Percentiles rank a stretch among this genome's conserved stretches.
phyloP scores from a whole-genome alignment of 2,797 vertebrate genomes.

The Ptychadena robeensis region DNA sequence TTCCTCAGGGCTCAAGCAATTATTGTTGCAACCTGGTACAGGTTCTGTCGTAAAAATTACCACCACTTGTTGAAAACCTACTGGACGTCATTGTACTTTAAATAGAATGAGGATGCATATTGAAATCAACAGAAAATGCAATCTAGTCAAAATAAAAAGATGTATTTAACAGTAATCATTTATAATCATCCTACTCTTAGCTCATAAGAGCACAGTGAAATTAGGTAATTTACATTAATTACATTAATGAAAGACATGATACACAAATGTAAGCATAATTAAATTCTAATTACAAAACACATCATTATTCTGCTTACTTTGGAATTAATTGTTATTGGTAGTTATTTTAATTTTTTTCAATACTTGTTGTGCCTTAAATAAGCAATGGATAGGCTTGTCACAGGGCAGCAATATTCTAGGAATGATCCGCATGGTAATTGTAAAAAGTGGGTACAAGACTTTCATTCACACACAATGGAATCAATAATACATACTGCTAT shows the following conservation, averaged over 20 bases:
- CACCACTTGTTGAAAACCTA: slow-evolving; percentile 60
- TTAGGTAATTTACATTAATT: neutral
- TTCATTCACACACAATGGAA: too few species aligned
- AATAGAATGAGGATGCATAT: neutral
- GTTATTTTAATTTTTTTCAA: too few species aligned
- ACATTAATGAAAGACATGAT: neutral
- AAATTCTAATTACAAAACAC: neutral
- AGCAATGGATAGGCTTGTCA: too few species aligned
- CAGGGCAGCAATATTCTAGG: too few species aligned
- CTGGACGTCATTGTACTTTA: slow-evolving; percentile 4
- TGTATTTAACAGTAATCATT: neutral
- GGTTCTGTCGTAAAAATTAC: slow-evolving; percentile 66
- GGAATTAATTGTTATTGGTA: neutral
- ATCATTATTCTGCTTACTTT: neutral
- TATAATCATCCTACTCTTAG: neutral
- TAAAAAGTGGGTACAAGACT: too few species aligned
- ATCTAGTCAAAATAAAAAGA: neutral
- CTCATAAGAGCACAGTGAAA: neutral
- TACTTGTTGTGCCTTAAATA: too few species aligned
- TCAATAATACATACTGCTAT: too few species aligned
- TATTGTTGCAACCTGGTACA: slow-evolving; percentile 76
- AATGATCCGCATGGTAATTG: too few species aligned
- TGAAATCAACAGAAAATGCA: neutral
- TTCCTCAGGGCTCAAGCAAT: slow-evolving; percentile 74
- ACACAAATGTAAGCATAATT: neutral